Conservation (phyloP, 2,113 vertebrate species). For the Ailurus styani region DNA sequence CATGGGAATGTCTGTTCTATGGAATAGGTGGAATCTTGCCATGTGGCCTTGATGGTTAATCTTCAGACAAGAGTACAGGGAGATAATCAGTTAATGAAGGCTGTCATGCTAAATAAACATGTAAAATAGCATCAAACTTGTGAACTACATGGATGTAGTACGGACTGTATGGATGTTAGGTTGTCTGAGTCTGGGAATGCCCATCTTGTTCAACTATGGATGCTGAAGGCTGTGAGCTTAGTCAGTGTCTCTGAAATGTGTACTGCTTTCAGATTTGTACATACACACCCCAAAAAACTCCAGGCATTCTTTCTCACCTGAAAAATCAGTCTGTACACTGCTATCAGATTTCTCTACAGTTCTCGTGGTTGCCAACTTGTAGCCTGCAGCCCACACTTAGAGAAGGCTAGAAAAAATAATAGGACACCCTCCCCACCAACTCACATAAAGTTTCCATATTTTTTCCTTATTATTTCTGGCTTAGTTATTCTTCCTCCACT, state of each 20-base stretch:
- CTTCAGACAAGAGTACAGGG: neutral
- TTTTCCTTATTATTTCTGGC: neutral
- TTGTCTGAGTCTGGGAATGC: neutral
- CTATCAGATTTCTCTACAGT: neutral
- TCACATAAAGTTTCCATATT: neutral
- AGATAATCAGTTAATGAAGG: neutral
- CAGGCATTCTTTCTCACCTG: neutral
- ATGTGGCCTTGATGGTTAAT: neutral
- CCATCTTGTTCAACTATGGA: neutral
- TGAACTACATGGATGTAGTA: neutral
- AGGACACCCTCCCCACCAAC: neutral
- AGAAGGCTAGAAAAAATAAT: neutral
- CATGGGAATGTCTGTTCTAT: neutral
- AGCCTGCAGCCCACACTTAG: neutral
- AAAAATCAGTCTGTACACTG: neutral
- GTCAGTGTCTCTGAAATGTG: neutral
- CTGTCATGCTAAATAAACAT: neutral
- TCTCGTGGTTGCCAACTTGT: neutral
- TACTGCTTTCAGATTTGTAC: neutral
- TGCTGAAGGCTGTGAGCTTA: neutral
- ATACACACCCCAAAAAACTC: neutral
- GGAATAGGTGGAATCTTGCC: neutral
- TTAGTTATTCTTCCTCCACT: neutral
- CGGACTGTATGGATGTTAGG: neutral
- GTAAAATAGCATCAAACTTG: neutral